phyloP scores from a whole-genome alignment of 2,113 vertebrate species.

The Danionella cerebrum region DNA sequence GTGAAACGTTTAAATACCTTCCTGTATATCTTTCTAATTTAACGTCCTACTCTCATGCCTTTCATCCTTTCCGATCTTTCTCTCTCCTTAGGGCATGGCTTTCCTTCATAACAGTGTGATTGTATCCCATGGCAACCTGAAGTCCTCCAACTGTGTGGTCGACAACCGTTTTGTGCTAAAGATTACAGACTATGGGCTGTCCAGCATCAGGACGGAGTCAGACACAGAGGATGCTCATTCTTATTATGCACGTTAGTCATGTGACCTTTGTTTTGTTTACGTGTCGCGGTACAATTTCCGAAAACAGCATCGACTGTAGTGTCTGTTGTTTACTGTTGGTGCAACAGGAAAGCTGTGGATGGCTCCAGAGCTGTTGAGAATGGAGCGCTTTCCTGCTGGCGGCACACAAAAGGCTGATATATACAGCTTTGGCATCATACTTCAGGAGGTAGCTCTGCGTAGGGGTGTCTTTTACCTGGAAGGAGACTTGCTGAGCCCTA shows the following conservation, averaged over 20 bases:
- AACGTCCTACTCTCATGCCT: not conserved
- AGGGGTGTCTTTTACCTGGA: conserved; percentile 80
- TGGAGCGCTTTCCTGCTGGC: conserved; percentile 58
- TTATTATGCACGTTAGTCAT: conserved; percentile 80
- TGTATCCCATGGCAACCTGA: conserved; percentile 85
- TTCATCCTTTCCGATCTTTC: not conserved
- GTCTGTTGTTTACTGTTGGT: not conserved
- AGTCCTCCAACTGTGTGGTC: conserved; percentile 93
- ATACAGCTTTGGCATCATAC: conserved; percentile 89
- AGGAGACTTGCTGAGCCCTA: conserved; percentile 77
- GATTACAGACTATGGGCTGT: conserved; percentile 89
- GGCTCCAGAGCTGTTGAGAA: conserved; percentile 78
- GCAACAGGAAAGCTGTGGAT: conserved; percentile 87
- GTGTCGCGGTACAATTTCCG: too few relatives aligned
- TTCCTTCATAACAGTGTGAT: conserved; percentile 88
- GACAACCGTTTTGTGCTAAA: conserved; percentile 93
- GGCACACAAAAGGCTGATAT: conserved; percentile 86
- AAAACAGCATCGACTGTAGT: too few relatives aligned
- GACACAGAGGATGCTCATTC: conserved; percentile 68
- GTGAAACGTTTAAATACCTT: too few relatives aligned
- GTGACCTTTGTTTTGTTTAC: not conserved
- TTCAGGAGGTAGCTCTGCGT: conserved; percentile 89
- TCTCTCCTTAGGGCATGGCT: conserved; percentile 75
- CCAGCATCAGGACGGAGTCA: conserved; percentile 67
- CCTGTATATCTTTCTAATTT: not conserved